These are phyloP conservation scores for Hystrix cristata DNA, from an alignment of 2,113 vertebrate species.

Conservation along the genomic window DNA sequence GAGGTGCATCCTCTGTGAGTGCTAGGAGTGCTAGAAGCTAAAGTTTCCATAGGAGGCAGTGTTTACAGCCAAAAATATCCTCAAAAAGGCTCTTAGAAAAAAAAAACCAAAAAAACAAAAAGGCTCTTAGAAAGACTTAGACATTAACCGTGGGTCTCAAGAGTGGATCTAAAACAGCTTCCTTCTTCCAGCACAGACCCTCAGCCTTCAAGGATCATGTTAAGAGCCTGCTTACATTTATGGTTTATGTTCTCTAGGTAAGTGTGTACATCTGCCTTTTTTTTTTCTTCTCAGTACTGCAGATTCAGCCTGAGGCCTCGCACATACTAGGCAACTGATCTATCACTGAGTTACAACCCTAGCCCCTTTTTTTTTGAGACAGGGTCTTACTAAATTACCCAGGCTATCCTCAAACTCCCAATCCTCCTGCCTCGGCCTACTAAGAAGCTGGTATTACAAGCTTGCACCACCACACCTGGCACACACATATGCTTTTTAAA, in stretches of 20 bases:
- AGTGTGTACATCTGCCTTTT: background rate
- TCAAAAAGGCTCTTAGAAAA: background rate
- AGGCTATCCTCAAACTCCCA: background rate
- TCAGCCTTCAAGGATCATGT: background rate
- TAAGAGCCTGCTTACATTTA: background rate
- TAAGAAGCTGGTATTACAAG: background rate
- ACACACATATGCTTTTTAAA: background rate
- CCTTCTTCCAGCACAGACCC: background rate
- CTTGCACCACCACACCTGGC: background rate
- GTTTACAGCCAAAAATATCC: background rate
- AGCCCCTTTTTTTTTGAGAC: background rate
- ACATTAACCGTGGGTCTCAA: background rate
- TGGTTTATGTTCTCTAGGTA: too few relatives aligned
- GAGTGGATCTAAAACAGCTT: background rate
- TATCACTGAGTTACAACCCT: background rate
- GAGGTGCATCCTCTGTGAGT: background rate
- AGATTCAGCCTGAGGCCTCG: background rate
- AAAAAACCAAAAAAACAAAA: too few relatives aligned
- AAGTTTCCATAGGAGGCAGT: background rate
- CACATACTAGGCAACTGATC: background rate
- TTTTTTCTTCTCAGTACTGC: background rate
- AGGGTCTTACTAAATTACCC: background rate
- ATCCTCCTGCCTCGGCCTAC: background rate
- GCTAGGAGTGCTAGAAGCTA: background rate
- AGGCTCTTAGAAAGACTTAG: background rate